Percentiles rank a stretch among this genome's conserved stretches.
Evolutionary conservation across 2,113 vertebrate genomes (phyloP).

Genomic region (Corythornis cristatus): DNA sequence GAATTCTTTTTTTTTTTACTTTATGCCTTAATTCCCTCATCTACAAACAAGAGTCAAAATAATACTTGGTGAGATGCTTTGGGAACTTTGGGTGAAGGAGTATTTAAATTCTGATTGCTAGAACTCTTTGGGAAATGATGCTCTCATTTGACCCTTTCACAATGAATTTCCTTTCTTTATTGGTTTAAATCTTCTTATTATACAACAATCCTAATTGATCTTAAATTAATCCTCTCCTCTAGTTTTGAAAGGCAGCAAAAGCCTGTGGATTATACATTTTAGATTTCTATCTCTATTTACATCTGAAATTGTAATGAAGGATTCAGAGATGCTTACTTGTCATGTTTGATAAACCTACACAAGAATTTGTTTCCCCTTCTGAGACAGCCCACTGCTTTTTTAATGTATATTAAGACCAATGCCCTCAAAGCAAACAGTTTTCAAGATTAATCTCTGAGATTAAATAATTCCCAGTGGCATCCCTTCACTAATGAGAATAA

Average conservation of each 20-base stretch:
- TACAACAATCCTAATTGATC: background rate
- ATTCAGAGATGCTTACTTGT: background rate
- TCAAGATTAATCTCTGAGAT: constrained; percentile 1
- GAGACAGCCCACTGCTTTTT: background rate
- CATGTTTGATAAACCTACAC: background rate
- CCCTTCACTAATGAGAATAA: background rate
- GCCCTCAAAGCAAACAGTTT: constrained; percentile 23
- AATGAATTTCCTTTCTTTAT: constrained; percentile 7
- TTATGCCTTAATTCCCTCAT: background rate
- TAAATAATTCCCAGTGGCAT: background rate
- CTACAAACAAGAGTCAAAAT: background rate
- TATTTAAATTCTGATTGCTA: background rate
- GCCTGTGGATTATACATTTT: background rate
- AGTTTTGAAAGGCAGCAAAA: constrained; percentile 8
- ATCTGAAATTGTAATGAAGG: constrained; percentile 7
- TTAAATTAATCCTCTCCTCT: background rate
- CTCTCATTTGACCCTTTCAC: background rate
- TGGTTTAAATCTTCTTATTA: constrained; percentile 3
- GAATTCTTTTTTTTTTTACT: background rate
- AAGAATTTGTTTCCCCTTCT: background rate
- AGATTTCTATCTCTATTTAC: background rate
- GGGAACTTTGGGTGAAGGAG: background rate
- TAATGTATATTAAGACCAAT: background rate
- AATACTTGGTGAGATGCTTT: background rate
- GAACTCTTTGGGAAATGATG: background rate